phyloP scores from a whole-genome alignment of 2,113 vertebrate species.

The Malurus melanocephalus region DNA sequence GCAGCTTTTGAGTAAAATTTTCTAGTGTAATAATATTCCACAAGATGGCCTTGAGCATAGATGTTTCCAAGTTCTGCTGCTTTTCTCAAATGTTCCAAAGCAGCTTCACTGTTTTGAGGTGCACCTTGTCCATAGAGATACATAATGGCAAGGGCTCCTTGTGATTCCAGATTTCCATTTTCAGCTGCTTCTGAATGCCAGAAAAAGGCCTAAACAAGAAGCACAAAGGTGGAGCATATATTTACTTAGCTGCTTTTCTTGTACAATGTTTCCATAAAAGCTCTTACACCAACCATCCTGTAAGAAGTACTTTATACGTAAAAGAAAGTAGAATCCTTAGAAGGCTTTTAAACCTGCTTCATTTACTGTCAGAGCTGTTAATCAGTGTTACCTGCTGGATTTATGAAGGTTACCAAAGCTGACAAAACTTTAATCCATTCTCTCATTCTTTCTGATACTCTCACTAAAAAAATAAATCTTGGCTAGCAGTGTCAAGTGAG shows the following conservation, averaged over 20 bases:
- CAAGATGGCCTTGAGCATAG: conserved; percentile 79
- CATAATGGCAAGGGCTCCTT: conserved; percentile 79
- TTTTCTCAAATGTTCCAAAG: conserved; percentile 70
- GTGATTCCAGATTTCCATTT: conserved; percentile 83
- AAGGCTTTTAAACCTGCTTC: neutral
- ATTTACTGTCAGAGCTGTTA: neutral
- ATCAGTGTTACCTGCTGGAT: neutral
- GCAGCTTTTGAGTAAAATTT: conserved; percentile 76
- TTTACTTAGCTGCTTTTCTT: neutral
- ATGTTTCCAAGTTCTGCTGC: conserved; percentile 75
- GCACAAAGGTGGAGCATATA: neutral
- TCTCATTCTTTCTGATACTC: neutral
- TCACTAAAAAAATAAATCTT: neutral
- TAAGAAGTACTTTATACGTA: neutral
- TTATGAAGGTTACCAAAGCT: neutral
- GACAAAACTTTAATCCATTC: neutral
- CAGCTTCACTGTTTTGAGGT: conserved; percentile 51
- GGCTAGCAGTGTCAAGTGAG: neutral
- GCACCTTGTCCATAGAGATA: conserved; percentile 78
- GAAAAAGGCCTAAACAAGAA: conserved; percentile 73
- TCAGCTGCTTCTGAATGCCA: conserved; percentile 84
- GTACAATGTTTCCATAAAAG: neutral
- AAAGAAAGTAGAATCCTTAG: neutral
- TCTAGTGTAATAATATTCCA: conserved; percentile 76
- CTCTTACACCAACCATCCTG: neutral